Conservation (phyloP, 2,888 invertebrate genomes). For the Zelleria hepariella region DNA sequence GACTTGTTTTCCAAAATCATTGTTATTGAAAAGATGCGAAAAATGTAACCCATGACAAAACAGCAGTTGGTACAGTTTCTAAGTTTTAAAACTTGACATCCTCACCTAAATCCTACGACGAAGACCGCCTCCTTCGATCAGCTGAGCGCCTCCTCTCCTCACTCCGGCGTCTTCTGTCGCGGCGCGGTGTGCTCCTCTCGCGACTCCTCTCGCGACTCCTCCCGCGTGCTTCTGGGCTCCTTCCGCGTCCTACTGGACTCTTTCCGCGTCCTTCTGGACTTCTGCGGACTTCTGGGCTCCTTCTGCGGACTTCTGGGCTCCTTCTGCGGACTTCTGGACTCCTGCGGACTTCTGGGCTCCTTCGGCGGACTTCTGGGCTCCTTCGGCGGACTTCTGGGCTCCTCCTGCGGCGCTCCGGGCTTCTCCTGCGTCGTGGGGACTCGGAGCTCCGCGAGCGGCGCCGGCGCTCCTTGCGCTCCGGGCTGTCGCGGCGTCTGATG, state of each 20-base stretch:
- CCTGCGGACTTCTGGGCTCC: background rate
- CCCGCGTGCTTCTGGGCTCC: background rate
- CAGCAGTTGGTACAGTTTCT: no score
- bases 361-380: background rate
- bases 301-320: background rate
- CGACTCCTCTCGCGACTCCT: background rate
- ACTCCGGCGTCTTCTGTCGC: background rate
- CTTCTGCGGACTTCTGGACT: background rate
- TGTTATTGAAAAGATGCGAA: no score
- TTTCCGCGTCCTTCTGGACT: background rate
- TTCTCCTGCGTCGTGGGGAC: background rate
- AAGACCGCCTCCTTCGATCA: slow-evolving; percentile 3
- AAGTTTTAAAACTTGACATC: no score
- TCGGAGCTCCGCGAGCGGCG: slow-evolving; percentile 7
- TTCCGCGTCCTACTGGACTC: background rate
- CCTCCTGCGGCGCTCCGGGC: background rate
- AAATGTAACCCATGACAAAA: no score
- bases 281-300: background rate
- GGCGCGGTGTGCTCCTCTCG: background rate
- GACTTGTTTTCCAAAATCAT: no score
- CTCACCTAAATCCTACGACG: background rate
- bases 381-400: background rate
- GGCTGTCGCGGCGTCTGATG: slow-evolving; percentile 3
- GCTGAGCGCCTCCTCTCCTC: background rate
- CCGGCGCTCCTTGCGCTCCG: slow-evolving; percentile 7